Evolutionary conservation across 1,140 invertebrate genomes (phyloP).

Genomic region (Euura lappo): DNA sequence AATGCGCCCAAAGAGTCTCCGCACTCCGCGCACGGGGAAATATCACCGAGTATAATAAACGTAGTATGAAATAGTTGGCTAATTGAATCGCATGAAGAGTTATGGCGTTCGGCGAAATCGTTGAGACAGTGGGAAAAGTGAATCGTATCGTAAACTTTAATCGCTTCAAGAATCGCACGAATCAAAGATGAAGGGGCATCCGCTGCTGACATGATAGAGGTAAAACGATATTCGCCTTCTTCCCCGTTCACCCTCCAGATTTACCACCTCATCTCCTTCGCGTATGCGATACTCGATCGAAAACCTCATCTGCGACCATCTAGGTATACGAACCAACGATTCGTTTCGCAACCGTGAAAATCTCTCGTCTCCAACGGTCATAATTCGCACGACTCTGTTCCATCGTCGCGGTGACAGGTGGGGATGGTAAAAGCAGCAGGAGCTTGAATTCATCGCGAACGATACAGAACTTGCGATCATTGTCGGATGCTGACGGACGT

Average conservation of each 20-base stretch:
- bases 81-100: background rate
- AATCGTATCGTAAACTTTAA: background rate
- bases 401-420: too few relatives aligned
- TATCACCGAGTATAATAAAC: background rate
- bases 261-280: background rate
- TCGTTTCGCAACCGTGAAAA: too few relatives aligned
- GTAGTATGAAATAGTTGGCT: background rate
- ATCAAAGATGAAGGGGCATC: conserved; percentile 2
- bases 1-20: background rate
- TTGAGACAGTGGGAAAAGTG: conserved; percentile 4
- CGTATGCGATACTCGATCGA: background rate
- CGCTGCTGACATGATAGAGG: background rate
- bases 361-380: too few relatives aligned
- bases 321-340: background rate
- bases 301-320: background rate
- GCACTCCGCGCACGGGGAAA: background rate
- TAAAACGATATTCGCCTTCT: background rate
- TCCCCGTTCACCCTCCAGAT: too few relatives aligned
- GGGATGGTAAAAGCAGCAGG: too few relatives aligned
- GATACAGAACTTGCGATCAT: too few relatives aligned
- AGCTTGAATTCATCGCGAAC: too few relatives aligned
- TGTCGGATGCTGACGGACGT: too few relatives aligned
- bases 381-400: too few relatives aligned
- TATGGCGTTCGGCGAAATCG: background rate
- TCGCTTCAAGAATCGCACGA: background rate